Evolutionary conservation across 2,113 vertebrate species (phyloP), one percentile per base, ranked within the genome.

Genomic region (Furnarius figulus): DNA sequence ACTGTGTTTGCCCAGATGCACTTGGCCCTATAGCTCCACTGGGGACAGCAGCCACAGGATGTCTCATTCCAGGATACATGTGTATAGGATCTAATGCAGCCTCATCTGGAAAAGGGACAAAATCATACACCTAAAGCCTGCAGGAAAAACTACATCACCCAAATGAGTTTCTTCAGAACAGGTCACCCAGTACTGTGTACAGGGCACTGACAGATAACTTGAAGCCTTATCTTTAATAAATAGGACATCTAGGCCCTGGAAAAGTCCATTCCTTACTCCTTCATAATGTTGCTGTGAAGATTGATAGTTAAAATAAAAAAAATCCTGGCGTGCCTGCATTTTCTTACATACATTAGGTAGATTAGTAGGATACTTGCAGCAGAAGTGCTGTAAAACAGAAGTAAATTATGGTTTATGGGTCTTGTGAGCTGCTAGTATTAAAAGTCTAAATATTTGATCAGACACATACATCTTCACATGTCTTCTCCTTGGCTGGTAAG

Each of bases 371-470:
- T 80, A 70, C 68, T 96, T 94, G 37, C 87, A 95, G 87, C 61
- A 90, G 82, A 97, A 94, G 53, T 75, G 49, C 42, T 15, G 3
- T 68, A 93, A 97, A 97, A 96, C 84, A 95, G 46, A 70, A 82
- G 83, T 94, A 93, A 91, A 92, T 95, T 86, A 66, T 17, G 31
- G 46, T 89, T 94, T 94, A 71, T 87, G 44, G 50, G 49, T 84
- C 80, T 67, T 80, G 49, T 68, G 39, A 93, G 80, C 52, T 88
- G 49, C 75, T 93, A 59, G 56, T 47, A 86, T 95, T 96, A 90
- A 71, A 91, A 96, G 81, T 91, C 47, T 84, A 91, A 96, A 94
- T 97, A 95, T 95, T 96, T 97, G 59, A 96, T 94, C 85, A 87
- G 50, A 52, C 59, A 49, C 30, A 68, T 89, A 81, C 52, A 76